Conservation (phyloP, 2,888 invertebrate species). For the Drosophila colorata region DNA sequence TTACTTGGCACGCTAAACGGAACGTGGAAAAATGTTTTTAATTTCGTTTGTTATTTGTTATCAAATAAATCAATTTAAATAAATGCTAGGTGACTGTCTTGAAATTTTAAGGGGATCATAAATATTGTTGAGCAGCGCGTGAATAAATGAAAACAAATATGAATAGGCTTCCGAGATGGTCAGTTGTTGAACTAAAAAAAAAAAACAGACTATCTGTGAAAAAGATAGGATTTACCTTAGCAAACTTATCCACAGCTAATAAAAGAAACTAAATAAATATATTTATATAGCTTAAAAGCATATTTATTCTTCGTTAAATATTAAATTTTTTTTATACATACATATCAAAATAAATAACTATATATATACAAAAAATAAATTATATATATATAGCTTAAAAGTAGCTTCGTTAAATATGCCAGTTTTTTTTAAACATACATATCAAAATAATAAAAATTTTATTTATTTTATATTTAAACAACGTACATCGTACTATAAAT, state of each 20-base stretch:
- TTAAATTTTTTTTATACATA: too few species aligned
- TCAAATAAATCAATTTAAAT: constrained; percentile 56
- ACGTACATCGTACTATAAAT: not conserved
- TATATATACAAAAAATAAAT: too few species aligned
- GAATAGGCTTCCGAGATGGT: constrained; percentile 7
- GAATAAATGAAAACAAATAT: constrained; percentile 18
- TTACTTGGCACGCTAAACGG: constrained; percentile 18
- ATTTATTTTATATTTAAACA: too few species aligned
- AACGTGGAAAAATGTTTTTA: constrained; percentile 48
- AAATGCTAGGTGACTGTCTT: constrained; percentile 35
- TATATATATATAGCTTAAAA: too few species aligned
- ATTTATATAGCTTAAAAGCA: too few species aligned
- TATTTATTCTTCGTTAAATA: not conserved
- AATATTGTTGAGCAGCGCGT: constrained; percentile 42
- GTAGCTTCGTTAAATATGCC: too few species aligned
- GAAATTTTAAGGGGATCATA: constrained; percentile 43
- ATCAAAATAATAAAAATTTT: too few species aligned
- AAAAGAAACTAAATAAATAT: not conserved
- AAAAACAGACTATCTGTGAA: not conserved
- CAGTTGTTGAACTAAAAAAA: constrained; percentile 2
- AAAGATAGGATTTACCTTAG: not conserved
- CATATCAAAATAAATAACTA: too few species aligned
- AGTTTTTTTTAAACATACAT: too few species aligned
- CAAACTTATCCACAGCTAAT: constrained; percentile 1
- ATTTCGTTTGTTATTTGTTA: not conserved